A percentile compares a stretch with the other conserved stretches of the same genome.
Evolutionary conservation across 2,113 vertebrate species (phyloP).

Genomic region (chimpanzee (Pan troglodytes)): NHGRI_mPanTro3-v2.1_pri NC_072412.2:23880001-23880500

Average conservation of each 20-base stretch:
- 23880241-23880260: conserved; percentile 85
- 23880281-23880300: not conserved
- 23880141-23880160: conserved; percentile 71
- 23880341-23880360: conserved; percentile 90
- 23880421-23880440: conserved; percentile 58
- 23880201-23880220: conserved; percentile 87
- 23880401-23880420: not conserved
- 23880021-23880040: not conserved
- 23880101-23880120: not conserved
- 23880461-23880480: not conserved
- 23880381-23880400: not conserved
- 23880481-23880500: conserved; percentile 43
- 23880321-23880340: conserved; percentile 85
- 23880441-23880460: conserved; percentile 47
- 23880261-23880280: not conserved
- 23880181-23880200: conserved; percentile 85
- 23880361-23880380: not conserved
- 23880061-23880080: not conserved
- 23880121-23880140: not conserved
- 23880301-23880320: not conserved
- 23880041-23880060: not conserved
- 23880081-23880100: not conserved
- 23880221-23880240: conserved; percentile 87
- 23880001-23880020: not conserved
- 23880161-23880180: conserved; percentile 88